Conservation (phyloP, 2,113 vertebrate genomes). For the Rallus limicola region DNA sequence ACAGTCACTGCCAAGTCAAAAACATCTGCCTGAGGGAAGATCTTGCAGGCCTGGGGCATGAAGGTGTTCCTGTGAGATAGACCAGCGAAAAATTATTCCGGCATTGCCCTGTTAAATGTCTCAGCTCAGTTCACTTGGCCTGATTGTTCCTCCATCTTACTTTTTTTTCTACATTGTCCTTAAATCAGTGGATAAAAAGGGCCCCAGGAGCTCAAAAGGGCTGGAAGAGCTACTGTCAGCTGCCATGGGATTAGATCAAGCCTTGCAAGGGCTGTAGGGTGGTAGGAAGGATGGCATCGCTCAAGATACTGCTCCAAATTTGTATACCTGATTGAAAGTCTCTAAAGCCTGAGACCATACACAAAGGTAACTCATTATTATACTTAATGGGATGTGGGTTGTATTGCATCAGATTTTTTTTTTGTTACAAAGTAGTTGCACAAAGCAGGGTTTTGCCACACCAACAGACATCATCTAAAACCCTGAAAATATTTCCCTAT, state of each 20-base stretch:
- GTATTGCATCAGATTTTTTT: background rate
- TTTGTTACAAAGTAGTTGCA: background rate
- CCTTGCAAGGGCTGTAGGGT: background rate
- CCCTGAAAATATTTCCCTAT: background rate
- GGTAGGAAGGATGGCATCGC: background rate
- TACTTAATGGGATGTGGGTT: background rate
- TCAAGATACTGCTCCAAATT: background rate
- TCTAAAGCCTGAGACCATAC: background rate
- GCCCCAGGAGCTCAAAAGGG: background rate
- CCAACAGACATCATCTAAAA: background rate
- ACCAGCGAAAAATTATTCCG: background rate
- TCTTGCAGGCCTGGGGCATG: background rate
- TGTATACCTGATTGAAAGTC: background rate
- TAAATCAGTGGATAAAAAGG: background rate
- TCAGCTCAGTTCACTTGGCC: background rate
- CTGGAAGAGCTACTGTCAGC: background rate
- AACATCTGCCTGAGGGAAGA: background rate
- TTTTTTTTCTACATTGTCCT: background rate
- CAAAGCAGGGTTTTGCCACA: background rate
- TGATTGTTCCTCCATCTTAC: accelerated
- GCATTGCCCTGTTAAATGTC: background rate
- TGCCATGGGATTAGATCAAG: background rate
- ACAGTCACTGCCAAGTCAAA: background rate
- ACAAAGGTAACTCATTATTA: background rate
- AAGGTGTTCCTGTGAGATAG: background rate